phyloP scores from a whole-genome alignment of 2,888 invertebrate species.

The Helobdella robusta region DNA sequence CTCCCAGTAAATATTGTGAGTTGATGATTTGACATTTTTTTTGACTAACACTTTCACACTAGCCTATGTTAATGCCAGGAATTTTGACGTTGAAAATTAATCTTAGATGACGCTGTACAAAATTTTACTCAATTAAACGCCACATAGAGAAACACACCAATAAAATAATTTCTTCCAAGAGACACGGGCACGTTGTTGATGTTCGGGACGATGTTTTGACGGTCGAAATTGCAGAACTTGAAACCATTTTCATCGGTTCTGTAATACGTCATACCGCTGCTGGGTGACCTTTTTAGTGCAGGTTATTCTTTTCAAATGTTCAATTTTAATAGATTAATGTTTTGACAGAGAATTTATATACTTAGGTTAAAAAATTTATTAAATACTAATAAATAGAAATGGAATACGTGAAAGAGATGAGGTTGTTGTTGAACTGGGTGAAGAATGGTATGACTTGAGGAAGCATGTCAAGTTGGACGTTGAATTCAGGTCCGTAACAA shows the following conservation, averaged over 20 bases:
- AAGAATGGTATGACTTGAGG: constrained; percentile 12
- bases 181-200: background rate
- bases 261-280: background rate
- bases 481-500: background rate
- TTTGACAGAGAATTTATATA: background rate
- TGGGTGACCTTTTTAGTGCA: background rate
- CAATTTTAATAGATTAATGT: background rate
- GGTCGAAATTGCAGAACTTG: background rate
- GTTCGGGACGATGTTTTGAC: no score
- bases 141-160: constrained; percentile 11
- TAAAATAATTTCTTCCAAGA: constrained; percentile 13
- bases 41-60: no score
- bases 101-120: no score
- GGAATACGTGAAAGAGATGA: background rate
- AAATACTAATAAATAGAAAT: background rate
- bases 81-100: no score
- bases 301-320: background rate
- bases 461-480: background rate
- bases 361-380: background rate
- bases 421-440: background rate
- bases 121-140: background rate
- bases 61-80: background rate
- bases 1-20: no score
- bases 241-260: background rate
- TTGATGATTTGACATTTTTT: no score